Conservation (phyloP, 1,140 invertebrate genomes). For the Drosophila ogumai region DNA sequence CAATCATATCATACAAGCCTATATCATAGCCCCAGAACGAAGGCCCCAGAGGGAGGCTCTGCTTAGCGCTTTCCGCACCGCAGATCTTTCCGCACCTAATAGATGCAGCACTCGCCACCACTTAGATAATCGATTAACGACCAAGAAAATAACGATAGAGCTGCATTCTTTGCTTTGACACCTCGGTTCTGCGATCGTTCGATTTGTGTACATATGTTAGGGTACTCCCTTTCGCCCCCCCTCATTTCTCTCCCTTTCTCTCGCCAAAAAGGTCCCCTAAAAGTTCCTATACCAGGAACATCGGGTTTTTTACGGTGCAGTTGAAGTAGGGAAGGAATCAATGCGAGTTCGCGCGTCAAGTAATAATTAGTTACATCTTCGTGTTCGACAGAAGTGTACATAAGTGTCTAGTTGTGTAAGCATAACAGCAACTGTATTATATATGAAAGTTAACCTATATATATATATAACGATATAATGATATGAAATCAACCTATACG, state of each 20-base stretch:
- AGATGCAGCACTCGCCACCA: conserved; percentile 17
- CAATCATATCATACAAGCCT: conserved; percentile 73
- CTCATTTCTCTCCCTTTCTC: conserved; percentile 22
- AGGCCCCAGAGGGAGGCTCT: conserved; percentile 3
- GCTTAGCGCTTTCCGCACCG: conserved; percentile 29
- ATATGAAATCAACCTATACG: conserved; percentile 30
- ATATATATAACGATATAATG: conserved; percentile 40
- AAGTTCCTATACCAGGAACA: conserved; percentile 73
- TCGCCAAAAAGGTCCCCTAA: conserved; percentile 49
- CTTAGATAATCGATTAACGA: conserved; percentile 53
- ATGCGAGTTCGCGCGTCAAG: conserved; percentile 73
- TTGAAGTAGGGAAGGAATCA: conserved; percentile 11
- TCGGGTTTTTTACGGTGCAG: conserved; percentile 54
- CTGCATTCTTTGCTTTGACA: conserved; percentile 41
- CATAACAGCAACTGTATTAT: conserved; percentile 73
- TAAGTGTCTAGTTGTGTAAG: conserved; percentile 55
- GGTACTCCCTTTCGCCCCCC: conserved; percentile 32
- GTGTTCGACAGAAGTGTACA: conserved; percentile 55
- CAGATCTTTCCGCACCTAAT: conserved; percentile 20
- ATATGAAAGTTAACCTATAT: conserved; percentile 52
- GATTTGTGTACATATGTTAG: conserved; percentile 48
- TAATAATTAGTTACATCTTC: conserved; percentile 47
- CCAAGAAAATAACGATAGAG: conserved; percentile 55
- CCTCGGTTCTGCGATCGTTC: conserved; percentile 45
- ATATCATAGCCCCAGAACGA: conserved; percentile 50